phyloP scores from a whole-genome alignment of 2,113 vertebrate genomes.

The Dasypus novemcinctus region DNA sequence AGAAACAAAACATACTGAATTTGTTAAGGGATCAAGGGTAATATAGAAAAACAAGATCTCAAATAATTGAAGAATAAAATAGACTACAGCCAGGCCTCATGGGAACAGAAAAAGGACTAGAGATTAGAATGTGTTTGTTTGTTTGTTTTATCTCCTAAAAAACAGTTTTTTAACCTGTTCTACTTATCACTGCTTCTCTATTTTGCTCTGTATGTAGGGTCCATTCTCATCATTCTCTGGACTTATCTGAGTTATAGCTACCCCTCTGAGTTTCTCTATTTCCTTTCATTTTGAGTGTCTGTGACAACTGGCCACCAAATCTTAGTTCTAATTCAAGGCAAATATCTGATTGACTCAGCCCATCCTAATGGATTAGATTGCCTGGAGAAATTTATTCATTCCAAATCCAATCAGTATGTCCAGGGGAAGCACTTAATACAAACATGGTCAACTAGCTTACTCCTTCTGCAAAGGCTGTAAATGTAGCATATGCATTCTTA shows the following conservation, averaged over 20 bases:
- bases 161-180: neutral
- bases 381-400: neutral
- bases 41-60: neutral
- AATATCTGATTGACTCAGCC: neutral
- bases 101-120: neutral
- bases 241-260: neutral
- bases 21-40: neutral
- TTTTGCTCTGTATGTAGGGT: neutral
- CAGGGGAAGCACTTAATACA: neutral
- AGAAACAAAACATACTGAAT: neutral
- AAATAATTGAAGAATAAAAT: neutral
- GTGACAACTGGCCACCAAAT: neutral
- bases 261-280: neutral
- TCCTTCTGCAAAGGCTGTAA: neutral
- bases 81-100: neutral
- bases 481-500: neutral
- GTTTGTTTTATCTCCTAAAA: neutral
- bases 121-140: neutral
- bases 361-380: neutral
- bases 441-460: neutral
- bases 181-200: neutral
- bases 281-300: neutral
- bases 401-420: neutral
- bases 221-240: neutral
- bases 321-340: neutral